These are phyloP conservation scores for Drosophila chauvacae DNA, from an alignment of 1,140 invertebrate species.

Conservation along the genomic window DNA sequence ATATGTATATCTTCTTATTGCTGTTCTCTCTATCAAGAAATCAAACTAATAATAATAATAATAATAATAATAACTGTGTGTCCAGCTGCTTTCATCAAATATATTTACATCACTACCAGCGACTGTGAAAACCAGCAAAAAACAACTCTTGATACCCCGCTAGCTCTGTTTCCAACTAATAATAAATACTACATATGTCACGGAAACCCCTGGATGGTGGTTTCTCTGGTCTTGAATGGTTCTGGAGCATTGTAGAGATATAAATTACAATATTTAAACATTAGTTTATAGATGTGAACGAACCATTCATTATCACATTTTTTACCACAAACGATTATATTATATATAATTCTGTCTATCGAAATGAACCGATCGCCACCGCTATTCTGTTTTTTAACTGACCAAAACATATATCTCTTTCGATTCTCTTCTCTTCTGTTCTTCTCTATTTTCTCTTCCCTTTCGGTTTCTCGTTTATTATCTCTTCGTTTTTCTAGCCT, in stretches of 20 bases:
- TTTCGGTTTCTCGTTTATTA: conserved; percentile 69
- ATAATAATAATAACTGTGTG: conserved; percentile 10
- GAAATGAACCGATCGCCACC: conserved; percentile 38
- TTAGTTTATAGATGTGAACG: background rate
- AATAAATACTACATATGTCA: conserved; percentile 6
- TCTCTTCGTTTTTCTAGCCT: conserved; percentile 88
- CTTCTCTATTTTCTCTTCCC: conserved; percentile 69
- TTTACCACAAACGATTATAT: conserved; percentile 3
- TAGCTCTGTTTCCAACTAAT: conserved; percentile 12
- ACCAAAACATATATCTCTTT: conserved; percentile 76
- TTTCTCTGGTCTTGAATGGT: conserved; percentile 22
- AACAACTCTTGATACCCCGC: conserved; percentile 9
- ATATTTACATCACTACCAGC: conserved; percentile 30
- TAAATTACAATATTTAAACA: no score
- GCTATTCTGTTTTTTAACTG: conserved; percentile 76
- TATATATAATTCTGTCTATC: conserved; percentile 19
- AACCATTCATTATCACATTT: conserved; percentile 22
- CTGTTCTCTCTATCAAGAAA: conserved; percentile 33
- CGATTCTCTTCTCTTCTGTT: conserved; percentile 72
- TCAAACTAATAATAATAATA: conserved; percentile 12
- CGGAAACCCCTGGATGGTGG: conserved; percentile 15
- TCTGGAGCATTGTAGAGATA: conserved; percentile 1
- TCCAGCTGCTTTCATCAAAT: conserved; percentile 46
- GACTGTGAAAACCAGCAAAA: conserved; percentile 16
- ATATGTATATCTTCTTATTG: conserved; percentile 42